Evolutionary conservation across 2,113 vertebrate species (phyloP).

Genomic region (Lepisosteus oculatus): DNA sequence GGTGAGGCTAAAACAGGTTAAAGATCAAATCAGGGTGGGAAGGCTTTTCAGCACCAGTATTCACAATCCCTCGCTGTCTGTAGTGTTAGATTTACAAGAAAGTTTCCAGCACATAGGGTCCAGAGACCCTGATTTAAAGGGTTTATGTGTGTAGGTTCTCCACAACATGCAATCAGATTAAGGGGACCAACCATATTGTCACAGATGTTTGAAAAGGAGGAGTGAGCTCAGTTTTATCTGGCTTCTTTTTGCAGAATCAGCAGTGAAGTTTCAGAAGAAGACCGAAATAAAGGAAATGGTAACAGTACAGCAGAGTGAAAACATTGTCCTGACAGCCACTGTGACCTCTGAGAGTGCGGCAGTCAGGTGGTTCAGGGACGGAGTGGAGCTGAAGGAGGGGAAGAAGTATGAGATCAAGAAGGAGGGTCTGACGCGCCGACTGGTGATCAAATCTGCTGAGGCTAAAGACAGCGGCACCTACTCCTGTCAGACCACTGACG

Average conservation of each 20-base stretch:
- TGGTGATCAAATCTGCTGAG: constrained; percentile 58
- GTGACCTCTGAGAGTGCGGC: constrained; percentile 48
- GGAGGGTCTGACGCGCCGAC: constrained; percentile 46
- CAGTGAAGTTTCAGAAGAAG: constrained; percentile 63
- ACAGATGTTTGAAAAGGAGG: too few species aligned
- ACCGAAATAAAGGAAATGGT: constrained; percentile 41
- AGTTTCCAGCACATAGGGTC: too few species aligned
- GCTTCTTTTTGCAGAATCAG: constrained; percentile 36
- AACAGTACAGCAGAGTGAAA: constrained; percentile 53
- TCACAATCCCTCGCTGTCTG: too few species aligned
- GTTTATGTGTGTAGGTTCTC: too few species aligned
- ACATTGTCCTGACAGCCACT: constrained; percentile 53
- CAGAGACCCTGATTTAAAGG: too few species aligned
- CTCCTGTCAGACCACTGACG: constrained; percentile 49
- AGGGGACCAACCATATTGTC: too few species aligned
- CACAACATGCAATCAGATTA: too few species aligned
- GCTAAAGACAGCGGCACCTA: constrained; percentile 64
- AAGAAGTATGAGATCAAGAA: constrained; percentile 62
- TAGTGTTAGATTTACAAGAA: too few species aligned
- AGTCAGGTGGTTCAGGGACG: constrained; percentile 67
- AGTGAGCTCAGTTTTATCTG: too few species aligned
- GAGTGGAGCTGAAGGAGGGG: constrained; percentile 58
- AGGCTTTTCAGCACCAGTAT: too few species aligned
- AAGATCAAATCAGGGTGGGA: too few species aligned
- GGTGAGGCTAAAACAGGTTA: too few species aligned